A percentile compares a stretch with the other conserved stretches of the same genome.
phyloP scores from a whole-genome alignment of 1,140 invertebrate species.

The Bombus fervidus region DNA sequence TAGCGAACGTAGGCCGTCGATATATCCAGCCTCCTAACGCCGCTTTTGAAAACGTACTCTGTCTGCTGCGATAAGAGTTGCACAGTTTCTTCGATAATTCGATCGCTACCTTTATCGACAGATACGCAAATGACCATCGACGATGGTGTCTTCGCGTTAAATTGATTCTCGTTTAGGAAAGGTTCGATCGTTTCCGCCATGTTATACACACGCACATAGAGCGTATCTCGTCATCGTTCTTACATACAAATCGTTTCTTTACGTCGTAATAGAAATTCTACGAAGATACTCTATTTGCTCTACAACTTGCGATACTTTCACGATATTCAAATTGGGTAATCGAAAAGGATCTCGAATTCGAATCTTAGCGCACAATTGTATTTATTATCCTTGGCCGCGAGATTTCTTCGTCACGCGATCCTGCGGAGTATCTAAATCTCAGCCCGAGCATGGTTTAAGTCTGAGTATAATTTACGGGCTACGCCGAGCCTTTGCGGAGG shows the following conservation, averaged over 20 bases:
- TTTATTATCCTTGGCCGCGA: slow-evolving; percentile 58
- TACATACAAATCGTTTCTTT: too few relatives aligned
- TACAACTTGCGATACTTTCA: too few relatives aligned
- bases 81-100: background rate
- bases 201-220: too few relatives aligned
- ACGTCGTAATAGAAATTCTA: too few relatives aligned
- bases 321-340: background rate
- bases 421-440: slow-evolving; percentile 42
- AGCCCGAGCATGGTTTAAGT: slow-evolving; percentile 1
- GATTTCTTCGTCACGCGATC: slow-evolving; percentile 66
- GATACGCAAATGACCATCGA: background rate
- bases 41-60: background rate
- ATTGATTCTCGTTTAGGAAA: too few relatives aligned
- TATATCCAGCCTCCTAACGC: slow-evolving; percentile 8
- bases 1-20: background rate
- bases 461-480: slow-evolving; percentile 42
- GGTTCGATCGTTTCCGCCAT: too few relatives aligned
- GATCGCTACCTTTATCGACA: background rate
- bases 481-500: background rate
- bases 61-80: background rate
- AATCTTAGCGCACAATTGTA: slow-evolving; percentile 32
- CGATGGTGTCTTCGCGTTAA: background rate
- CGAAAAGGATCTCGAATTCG: slow-evolving; percentile 34
- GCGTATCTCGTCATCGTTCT: too few relatives aligned
- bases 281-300: too few relatives aligned